Evolutionary conservation across 1,140 invertebrate genomes (phyloP).

Genomic region (Eurosta solidaginis): DNA sequence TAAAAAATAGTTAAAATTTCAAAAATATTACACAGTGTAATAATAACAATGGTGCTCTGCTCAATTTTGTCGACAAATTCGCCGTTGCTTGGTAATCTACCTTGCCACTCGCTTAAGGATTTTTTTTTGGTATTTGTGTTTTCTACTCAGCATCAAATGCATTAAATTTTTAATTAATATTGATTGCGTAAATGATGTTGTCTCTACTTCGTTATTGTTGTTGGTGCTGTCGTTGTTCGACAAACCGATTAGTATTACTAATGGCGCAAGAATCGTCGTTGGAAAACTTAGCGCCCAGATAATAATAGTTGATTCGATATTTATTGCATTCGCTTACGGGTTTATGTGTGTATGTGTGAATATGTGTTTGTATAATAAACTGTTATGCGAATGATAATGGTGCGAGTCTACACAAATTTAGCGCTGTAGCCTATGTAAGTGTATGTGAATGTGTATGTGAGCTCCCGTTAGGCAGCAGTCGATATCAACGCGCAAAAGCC

Average conservation of each 20-base stretch:
- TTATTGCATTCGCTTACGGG: not conserved
- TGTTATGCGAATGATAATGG: not conserved
- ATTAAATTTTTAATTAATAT: constrained; percentile 25
- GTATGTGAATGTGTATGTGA: not conserved
- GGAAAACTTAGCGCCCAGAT: not conserved
- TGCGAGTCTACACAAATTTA: not conserved
- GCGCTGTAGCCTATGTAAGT: too few relatives aligned
- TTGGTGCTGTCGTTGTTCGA: not conserved
- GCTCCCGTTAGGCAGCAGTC: not conserved
- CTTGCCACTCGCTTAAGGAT: not conserved
- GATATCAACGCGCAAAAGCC: not conserved
- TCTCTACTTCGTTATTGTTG: not conserved
- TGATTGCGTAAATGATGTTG: constrained; percentile 12
- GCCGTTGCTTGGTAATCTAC: too few relatives aligned
- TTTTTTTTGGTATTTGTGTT: not conserved
- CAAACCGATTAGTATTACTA: constrained; percentile 6
- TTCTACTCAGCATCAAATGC: not conserved
- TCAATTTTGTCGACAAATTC: too few relatives aligned
- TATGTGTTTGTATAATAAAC: not conserved
- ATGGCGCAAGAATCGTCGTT: not conserved
- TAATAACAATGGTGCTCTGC: too few relatives aligned
- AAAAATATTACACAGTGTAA: too few relatives aligned
- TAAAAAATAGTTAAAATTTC: too few relatives aligned
- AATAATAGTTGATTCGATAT: constrained; percentile 16
- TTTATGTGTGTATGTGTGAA: not conserved